Conservation (phyloP, 2,113 vertebrate genomes). For the Monarcha castaneiventris region DNA sequence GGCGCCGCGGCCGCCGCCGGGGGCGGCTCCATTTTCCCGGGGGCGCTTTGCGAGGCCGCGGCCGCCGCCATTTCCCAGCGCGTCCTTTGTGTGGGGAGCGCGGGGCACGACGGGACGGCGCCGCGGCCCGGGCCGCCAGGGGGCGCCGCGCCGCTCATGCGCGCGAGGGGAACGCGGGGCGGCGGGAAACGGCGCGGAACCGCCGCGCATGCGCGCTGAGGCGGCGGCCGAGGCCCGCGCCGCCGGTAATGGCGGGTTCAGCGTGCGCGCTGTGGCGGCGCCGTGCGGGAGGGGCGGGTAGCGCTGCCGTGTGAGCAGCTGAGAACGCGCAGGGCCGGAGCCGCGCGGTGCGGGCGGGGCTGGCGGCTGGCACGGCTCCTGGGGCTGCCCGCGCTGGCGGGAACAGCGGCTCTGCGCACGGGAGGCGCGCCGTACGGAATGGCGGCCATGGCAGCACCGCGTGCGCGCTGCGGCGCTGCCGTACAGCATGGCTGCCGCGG, state of each 20-base stretch:
- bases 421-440: not conserved
- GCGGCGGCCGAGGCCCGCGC: too few relatives aligned
- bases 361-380: not conserved
- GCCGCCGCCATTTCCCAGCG: not conserved
- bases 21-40: not conserved
- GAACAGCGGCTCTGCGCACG: not conserved
- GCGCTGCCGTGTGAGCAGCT: not conserved
- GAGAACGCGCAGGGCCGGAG: too few relatives aligned
- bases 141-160: not conserved
- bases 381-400: not conserved
- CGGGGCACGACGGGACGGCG: not conserved
- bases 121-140: not conserved
- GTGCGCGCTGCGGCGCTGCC: rapidly evolving
- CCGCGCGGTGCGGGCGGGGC: not conserved
- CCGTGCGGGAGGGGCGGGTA: not conserved
- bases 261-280: too few relatives aligned
- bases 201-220: rapidly evolving
- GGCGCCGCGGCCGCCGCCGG: not conserved
- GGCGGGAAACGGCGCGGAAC: not conserved
- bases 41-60: not conserved
- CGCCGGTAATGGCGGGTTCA: too few relatives aligned
- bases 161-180: rapidly evolving
- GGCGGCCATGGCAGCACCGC: not conserved
- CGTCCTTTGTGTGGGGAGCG: not conserved
- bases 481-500: not conserved